Conservation (phyloP, 2,797 vertebrate genomes). For the Arctocebus calabarensis region DNA sequence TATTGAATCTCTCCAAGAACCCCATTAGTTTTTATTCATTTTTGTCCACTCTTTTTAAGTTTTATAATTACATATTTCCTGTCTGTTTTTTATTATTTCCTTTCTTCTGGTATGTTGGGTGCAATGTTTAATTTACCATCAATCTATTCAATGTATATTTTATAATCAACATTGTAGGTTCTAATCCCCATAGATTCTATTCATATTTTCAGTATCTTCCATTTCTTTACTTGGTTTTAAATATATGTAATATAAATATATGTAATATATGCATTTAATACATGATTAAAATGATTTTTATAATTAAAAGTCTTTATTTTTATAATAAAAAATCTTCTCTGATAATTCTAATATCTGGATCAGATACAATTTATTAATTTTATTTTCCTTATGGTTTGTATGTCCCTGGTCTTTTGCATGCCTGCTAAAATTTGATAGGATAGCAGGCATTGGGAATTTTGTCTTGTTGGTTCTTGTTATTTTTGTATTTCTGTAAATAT, state of each 20-base stretch:
- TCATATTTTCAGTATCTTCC: neutral
- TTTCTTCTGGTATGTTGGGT: neutral
- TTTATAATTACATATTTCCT: neutral
- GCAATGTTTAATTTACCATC: neutral
- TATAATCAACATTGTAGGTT: neutral
- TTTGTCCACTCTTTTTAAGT: neutral
- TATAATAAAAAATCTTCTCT: neutral
- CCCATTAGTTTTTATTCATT: neutral
- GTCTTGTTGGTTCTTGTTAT: neutral
- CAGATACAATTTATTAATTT: neutral
- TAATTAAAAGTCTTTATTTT: too few relatives aligned
- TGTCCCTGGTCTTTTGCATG: neutral
- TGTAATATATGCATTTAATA: neutral
- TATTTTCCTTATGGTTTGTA: neutral
- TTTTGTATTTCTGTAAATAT: neutral
- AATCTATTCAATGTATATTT: neutral
- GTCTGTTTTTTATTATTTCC: neutral
- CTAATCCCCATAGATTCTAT: neutral
- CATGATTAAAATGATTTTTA: too few relatives aligned
- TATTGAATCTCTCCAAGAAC: slow-evolving; percentile 1
- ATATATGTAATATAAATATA: neutral
- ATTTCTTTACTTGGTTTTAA: neutral
- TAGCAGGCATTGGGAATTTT: neutral
- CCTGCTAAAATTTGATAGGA: neutral
- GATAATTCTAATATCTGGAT: neutral